Conservation (phyloP, 2,797 vertebrate species). For the Neopelma chrysocephalum region DNA sequence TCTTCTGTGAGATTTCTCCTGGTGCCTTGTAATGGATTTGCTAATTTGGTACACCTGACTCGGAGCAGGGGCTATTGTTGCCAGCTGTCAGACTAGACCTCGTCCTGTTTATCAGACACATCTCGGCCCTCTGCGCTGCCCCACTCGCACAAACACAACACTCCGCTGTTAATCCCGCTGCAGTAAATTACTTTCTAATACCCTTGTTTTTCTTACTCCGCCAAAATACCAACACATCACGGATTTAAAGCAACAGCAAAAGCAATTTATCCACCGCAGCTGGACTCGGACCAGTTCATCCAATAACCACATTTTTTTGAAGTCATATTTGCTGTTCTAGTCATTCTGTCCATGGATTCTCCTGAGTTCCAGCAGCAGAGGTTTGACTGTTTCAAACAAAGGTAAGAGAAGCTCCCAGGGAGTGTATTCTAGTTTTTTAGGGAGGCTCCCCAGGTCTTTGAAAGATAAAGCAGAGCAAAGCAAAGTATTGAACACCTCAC, state of each 20-base stretch:
- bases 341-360: slow-evolving; percentile 10
- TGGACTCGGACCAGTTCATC: neutral
- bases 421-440: neutral
- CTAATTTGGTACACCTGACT: slow-evolving; percentile 71
- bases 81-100: slow-evolving; percentile 70
- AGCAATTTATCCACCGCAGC: slow-evolving; percentile 34
- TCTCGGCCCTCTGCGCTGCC: slow-evolving; percentile 35
- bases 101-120: slow-evolving; percentile 68
- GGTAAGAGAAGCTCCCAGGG: neutral
- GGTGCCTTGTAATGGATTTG: slow-evolving; percentile 60
- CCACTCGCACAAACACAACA: slow-evolving; percentile 3
- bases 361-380: neutral
- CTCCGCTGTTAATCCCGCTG: slow-evolving; percentile 20
- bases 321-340: slow-evolving; percentile 6
- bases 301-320: neutral
- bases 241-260: slow-evolving; percentile 56
- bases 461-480: slow-evolving; percentile 38
- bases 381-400: neutral
- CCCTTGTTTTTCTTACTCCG: slow-evolving; percentile 50
- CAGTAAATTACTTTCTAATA: slow-evolving; percentile 60
- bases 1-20: slow-evolving; percentile 60
- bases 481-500: neutral
- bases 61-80: slow-evolving; percentile 57
- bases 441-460: neutral
- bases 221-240: slow-evolving; percentile 49